Evolutionary conservation across 2,888 invertebrate species (phyloP).

Genomic region (Amphipyra berbera): DNA sequence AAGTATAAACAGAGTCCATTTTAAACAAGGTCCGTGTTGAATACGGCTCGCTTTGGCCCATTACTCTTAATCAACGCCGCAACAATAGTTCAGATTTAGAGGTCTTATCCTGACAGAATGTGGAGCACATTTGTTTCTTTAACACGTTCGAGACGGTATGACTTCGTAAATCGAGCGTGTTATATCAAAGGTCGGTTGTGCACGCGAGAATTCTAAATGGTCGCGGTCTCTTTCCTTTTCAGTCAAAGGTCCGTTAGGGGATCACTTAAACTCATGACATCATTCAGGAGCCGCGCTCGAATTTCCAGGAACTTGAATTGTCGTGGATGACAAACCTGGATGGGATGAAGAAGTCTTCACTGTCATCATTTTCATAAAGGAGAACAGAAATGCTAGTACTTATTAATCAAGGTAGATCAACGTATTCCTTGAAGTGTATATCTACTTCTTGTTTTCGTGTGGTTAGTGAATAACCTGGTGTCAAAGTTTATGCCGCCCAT

Average conservation of each 20-base stretch:
- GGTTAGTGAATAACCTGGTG: too few relatives aligned
- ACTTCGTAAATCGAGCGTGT: conserved; percentile 37
- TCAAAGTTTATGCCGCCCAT: too few relatives aligned
- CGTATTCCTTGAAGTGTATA: too few relatives aligned
- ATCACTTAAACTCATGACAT: conserved; percentile 17
- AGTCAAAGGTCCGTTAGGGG: conserved; percentile 28
- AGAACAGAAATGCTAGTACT: too few relatives aligned
- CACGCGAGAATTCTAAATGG: conserved; percentile 36
- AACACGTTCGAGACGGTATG: conserved; percentile 29
- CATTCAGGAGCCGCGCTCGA: too few relatives aligned
- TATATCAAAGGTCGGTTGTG: conserved; percentile 28
- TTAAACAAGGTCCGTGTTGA: conserved; percentile 51
- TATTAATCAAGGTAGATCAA: too few relatives aligned
- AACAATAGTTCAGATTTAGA: conserved; percentile 73
- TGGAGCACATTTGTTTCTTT: conserved; percentile 64
- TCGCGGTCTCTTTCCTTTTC: conserved; percentile 21
- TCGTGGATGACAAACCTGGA: too few relatives aligned
- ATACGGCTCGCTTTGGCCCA: conserved; percentile 55
- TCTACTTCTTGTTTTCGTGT: too few relatives aligned
- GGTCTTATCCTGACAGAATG: conserved; percentile 57
- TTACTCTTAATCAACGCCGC: conserved; percentile 74
- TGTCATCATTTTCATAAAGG: too few relatives aligned
- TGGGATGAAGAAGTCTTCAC: too few relatives aligned
- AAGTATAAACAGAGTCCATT: conserved; percentile 52
- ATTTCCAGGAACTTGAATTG: too few relatives aligned